Base-by-base conservation (phyloP, 2,113 vertebrate species). In the Trichechus manatus region DNA sequence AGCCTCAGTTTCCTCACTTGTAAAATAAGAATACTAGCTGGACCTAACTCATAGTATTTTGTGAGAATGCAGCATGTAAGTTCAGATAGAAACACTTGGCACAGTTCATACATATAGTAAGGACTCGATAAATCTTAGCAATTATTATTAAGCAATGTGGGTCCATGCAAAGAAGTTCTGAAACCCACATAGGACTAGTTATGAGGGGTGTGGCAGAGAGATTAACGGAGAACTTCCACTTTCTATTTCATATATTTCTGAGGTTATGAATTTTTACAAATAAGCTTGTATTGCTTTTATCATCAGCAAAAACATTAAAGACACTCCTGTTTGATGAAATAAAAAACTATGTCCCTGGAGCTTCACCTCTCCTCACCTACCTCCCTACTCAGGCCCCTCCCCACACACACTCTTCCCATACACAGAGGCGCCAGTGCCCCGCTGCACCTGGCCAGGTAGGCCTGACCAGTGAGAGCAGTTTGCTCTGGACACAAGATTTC, bases 1-100 rank as follows among this genome's bases (percentile, higher is more conserved):
- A 93, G 72, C 44, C 72, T 97, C 80, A 15, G 80, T 70, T 64
- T 89, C 53, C 79, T 93, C 63, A 13, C 75, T 25, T 77, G n/a
- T 87, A 94, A 85, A 89, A 83, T 11, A 4, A 63, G 61, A n/a
- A n/a, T 53, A 53, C 53, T 33, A 79, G 47, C 47, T 47, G 20
- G 53, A 70, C 63, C 79, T 89, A 50, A 84, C 23, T 66, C 25
- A 0, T 42, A 66, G 33, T 9, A 56, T 59, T 92, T 63, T 36
- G 53, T 64, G 44, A 83, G 31, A 56, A 78, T 17, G 11, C 9
- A 70, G 44, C 7, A 33, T 33, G 7, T 11, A 82, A 93, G 53
- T 10, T 23, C 44, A 31, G 29, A 47, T 27, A 29, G 63, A 29
- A 75, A 75, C 53, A 39, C 15, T 75, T 19, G 61, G 80, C 61